A percentile compares a stretch with the other conserved stretches of the same genome.
These are phyloP conservation scores for Sternotherus odoratus DNA, from an alignment of 2,797 vertebrate genomes.

Conservation along the genomic window DNA sequence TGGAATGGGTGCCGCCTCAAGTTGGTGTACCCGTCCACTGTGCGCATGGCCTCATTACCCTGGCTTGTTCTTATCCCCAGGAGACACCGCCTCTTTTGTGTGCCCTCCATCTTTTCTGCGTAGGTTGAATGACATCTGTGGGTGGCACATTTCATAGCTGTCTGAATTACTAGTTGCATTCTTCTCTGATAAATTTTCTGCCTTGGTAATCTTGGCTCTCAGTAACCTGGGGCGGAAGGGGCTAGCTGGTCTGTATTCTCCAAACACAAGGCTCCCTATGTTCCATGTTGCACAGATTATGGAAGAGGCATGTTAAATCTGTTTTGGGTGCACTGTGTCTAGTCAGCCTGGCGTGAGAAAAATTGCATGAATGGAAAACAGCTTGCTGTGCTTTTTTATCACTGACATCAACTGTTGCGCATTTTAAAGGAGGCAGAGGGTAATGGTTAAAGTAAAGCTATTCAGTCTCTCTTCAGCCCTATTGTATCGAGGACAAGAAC, in stretches of 20 bases:
- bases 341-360: background rate
- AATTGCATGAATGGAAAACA: constrained; percentile 38
- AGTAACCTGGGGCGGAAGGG: background rate
- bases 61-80: background rate
- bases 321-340: accelerated
- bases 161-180: background rate
- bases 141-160: background rate
- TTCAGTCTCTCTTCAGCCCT: accelerated
- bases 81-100: background rate
- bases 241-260: background rate
- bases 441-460: accelerated
- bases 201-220: background rate
- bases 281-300: accelerated
- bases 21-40: accelerated
- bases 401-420: constrained; percentile 76
- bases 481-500: background rate
- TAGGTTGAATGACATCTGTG: constrained; percentile 2
- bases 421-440: accelerated
- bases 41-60: accelerated
- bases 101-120: accelerated
- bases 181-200: background rate
- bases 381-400: constrained; percentile 72
- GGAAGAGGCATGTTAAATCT: accelerated
- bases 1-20: background rate
- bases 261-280: background rate